Conservation (phyloP, 2,888 invertebrate genomes). For the Lasioglossum lativentre region DNA sequence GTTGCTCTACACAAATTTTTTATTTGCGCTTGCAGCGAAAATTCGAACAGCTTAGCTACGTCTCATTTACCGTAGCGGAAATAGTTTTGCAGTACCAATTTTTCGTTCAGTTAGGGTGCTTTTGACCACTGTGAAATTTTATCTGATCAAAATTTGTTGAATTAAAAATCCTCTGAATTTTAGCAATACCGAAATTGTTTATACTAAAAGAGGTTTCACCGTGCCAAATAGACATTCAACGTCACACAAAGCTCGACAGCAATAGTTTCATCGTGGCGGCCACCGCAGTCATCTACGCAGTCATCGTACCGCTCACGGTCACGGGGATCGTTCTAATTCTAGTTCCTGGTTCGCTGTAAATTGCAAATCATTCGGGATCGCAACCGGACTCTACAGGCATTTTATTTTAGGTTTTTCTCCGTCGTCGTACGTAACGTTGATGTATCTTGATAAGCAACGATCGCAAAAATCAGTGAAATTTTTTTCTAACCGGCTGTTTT, state of each 20-base stretch:
- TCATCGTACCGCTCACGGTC: background rate
- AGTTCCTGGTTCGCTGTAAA: background rate
- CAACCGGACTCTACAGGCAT: background rate
- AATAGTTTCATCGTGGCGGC: background rate
- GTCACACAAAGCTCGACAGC: background rate
- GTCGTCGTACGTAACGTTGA: background rate
- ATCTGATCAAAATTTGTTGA: too few species aligned
- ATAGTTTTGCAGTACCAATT: too few species aligned
- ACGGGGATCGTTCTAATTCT: background rate
- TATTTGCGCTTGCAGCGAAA: too few species aligned
- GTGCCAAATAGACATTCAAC: background rate
- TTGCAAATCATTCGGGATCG: background rate
- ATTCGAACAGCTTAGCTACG: too few species aligned
- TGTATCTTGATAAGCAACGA: background rate
- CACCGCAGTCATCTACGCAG: background rate
- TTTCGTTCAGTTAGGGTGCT: too few species aligned
- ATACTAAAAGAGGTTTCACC: background rate
- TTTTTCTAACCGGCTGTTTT: background rate
- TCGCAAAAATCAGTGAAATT: background rate
- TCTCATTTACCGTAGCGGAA: too few species aligned
- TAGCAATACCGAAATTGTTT: too few species aligned
- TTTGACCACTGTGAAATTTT: too few species aligned
- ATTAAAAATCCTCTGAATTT: too few species aligned
- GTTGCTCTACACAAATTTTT: too few species aligned
- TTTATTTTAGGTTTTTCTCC: background rate